Evolutionary conservation across 1,140 invertebrate species (phyloP).

Genomic region (Drosophila erecta): DNA sequence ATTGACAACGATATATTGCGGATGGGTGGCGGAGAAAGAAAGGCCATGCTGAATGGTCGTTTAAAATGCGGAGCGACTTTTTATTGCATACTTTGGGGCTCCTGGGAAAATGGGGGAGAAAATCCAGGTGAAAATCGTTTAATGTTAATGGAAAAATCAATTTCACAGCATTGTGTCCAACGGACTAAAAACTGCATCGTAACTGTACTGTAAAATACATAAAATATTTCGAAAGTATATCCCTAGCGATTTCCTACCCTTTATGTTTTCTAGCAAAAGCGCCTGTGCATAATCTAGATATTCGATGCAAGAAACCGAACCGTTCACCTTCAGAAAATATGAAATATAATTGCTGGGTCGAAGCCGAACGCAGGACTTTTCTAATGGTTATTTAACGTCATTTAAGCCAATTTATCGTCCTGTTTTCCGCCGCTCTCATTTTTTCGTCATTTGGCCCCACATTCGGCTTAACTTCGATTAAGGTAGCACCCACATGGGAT

Average conservation of each 20-base stretch:
- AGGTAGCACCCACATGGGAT: constrained; percentile 21
- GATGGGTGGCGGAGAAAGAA: constrained; percentile 5
- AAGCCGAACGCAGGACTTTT: not conserved
- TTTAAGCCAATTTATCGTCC: constrained; percentile 38
- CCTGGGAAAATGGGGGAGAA: constrained; percentile 7
- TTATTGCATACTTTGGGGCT: constrained; percentile 25
- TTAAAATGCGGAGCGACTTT: constrained; percentile 33
- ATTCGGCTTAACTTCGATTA: constrained; percentile 62
- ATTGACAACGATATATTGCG: constrained; percentile 50
- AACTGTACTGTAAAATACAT: not conserved
- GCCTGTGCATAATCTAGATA: not conserved
- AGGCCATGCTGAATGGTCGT: constrained; percentile 14
- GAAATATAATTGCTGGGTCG: not conserved
- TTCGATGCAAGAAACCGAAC: not conserved
- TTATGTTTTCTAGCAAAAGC: no score
- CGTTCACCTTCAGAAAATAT: not conserved
- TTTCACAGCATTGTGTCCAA: not conserved
- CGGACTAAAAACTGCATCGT: not conserved
- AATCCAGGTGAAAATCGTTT: constrained; percentile 1
- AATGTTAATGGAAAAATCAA: constrained; percentile 13
- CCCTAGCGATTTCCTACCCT: no score
- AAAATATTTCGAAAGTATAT: no score
- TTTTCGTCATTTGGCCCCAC: constrained; percentile 27
- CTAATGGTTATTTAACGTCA: constrained; percentile 1
- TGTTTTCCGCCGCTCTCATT: constrained; percentile 27